Evolutionary conservation across 2,797 vertebrate species (phyloP).

Genomic region (Pipistrellus pygmaeus): DNA sequence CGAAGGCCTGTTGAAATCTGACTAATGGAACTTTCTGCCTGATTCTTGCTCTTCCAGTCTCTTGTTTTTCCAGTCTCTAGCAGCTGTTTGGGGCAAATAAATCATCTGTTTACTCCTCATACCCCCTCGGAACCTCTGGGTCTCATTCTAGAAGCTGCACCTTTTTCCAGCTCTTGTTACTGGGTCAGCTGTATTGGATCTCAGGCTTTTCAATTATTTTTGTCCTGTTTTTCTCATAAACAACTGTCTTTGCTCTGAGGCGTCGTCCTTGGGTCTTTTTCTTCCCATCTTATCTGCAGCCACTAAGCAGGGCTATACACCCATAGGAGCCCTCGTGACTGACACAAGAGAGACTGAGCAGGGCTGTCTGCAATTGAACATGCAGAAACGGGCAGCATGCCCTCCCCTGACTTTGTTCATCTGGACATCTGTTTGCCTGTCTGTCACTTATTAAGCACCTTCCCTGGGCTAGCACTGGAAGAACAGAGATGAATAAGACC

Average conservation of each 20-base stretch:
- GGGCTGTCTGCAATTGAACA: background rate
- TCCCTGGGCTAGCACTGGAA: background rate
- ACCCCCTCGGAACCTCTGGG: background rate
- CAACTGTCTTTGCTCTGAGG: conserved; percentile 4
- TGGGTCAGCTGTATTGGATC: background rate
- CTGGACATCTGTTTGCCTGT: background rate
- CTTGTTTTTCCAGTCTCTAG: background rate
- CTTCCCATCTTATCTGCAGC: background rate
- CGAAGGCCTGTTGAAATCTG: background rate
- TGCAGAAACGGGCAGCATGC: background rate
- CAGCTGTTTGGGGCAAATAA: background rate
- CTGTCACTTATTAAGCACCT: background rate
- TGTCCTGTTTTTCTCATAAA: conserved; percentile 34
- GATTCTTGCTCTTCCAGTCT: background rate
- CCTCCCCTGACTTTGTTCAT: background rate
- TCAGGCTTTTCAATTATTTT: background rate
- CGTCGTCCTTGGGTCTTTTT: background rate
- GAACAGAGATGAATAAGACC: background rate
- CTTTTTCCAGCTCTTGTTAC: background rate
- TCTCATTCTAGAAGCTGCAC: background rate
- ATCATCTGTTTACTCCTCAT: background rate
- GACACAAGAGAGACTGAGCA: background rate
- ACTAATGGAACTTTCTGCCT: background rate
- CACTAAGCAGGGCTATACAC: background rate
- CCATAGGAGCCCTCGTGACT: background rate